These are phyloP conservation scores for Malurus cyaneus DNA, from an alignment of 2,113 vertebrate genomes.

Conservation along the genomic window DNA sequence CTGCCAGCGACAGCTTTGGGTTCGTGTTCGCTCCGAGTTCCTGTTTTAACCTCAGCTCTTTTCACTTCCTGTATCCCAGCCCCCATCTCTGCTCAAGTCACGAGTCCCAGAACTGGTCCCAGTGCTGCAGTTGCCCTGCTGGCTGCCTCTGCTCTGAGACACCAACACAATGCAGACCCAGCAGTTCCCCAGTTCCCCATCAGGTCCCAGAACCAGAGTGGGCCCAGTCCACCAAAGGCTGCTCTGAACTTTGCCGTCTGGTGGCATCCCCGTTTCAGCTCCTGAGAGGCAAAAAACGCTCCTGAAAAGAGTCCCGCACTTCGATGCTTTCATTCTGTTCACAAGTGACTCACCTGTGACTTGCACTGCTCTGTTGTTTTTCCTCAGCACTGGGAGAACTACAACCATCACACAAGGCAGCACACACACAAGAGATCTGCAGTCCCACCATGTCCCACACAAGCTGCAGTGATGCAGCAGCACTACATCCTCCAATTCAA, in stretches of 20 bases:
- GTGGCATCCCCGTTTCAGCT: neutral
- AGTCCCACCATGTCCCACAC: neutral
- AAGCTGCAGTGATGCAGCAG: neutral
- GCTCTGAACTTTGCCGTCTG: neutral
- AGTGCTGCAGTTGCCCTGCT: neutral
- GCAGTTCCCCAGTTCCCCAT: neutral
- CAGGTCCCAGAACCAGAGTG: neutral
- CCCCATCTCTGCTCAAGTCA: neutral
- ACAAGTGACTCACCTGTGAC: neutral
- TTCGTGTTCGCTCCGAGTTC: neutral
- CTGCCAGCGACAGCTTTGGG: neutral
- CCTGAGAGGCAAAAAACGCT: neutral
- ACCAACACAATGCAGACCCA: rapidly evolving
- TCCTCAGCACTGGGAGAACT: neutral
- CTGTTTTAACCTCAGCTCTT: conserved; percentile 31
- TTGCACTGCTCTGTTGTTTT: neutral
- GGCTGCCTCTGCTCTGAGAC: neutral
- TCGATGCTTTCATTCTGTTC: neutral
- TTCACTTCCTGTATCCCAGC: conserved; percentile 31
- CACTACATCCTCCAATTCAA: neutral
- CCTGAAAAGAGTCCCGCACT: neutral
- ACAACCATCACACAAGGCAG: neutral
- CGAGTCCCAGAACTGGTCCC: neutral
- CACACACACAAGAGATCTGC: rapidly evolving
- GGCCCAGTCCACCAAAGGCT: neutral